Conservation (phyloP, 2,113 vertebrate genomes). For the Brachyhypopomus gauderio region DNA sequence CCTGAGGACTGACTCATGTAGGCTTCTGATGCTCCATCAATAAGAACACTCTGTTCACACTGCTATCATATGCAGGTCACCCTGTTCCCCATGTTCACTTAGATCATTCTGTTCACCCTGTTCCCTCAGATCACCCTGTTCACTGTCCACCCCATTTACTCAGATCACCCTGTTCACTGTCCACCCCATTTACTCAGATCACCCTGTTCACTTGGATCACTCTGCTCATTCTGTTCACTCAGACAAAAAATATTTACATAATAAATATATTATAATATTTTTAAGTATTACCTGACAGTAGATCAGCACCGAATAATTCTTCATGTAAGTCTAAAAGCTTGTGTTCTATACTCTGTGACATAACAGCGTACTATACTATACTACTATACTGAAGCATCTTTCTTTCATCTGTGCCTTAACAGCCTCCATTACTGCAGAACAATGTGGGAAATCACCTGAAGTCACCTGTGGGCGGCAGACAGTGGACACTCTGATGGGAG, state of each 20-base stretch:
- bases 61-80: too few species aligned
- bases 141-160: too few species aligned
- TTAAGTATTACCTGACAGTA: background rate
- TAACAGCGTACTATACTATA: too few species aligned
- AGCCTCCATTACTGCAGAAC: background rate
- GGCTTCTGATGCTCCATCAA: background rate
- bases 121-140: too few species aligned
- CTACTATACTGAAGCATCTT: background rate
- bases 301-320: background rate
- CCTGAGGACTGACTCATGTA: background rate
- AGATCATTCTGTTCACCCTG: too few species aligned
- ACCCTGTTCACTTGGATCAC: too few species aligned
- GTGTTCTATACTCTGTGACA: background rate
- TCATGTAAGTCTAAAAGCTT: background rate
- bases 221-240: too few species aligned
- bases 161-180: too few species aligned
- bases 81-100: too few species aligned
- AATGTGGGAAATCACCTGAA: background rate
- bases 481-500: background rate
- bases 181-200: too few species aligned
- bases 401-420: background rate
- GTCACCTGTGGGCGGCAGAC: background rate
- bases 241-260: too few species aligned
- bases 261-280: too few species aligned
- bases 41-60: background rate